Percentiles rank a stretch among this genome's conserved stretches.
phyloP scores from a whole-genome alignment of 2,797 vertebrate genomes.

The Anguilla marmorata region DNA sequence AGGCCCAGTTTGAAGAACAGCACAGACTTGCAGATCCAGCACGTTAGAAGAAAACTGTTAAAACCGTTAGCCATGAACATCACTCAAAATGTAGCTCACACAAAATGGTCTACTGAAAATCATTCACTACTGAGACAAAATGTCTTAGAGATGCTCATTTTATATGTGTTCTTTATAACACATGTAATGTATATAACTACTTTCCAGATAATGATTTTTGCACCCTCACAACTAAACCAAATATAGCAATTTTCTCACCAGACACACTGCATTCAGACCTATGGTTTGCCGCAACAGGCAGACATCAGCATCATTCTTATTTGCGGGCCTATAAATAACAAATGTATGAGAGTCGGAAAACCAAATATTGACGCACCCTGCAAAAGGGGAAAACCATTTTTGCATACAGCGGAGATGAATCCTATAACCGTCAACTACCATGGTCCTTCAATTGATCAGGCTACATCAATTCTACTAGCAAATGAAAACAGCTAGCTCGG shows the following conservation, averaged over 20 bases:
- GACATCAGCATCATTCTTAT: not conserved
- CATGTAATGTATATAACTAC: not conserved
- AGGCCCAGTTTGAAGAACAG: not conserved
- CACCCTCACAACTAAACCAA: not conserved
- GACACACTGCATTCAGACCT: not conserved
- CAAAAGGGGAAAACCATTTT: not conserved
- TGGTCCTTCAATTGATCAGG: not conserved
- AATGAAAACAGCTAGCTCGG: not conserved
- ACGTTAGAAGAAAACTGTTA: not conserved
- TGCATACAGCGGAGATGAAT: not conserved
- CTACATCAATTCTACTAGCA: not conserved
- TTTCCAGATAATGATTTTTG: not conserved
- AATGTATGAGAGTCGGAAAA: not conserved
- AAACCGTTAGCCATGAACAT: not conserved
- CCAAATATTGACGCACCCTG: not conserved
- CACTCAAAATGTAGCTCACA: not conserved
- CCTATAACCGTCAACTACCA: not conserved
- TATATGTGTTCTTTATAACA: not conserved
- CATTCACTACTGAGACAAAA: not conserved
- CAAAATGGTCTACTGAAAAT: not conserved
- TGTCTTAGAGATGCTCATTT: not conserved
- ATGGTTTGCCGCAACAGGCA: not conserved
- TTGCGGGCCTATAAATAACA: constrained; percentile 3
- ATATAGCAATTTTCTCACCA: not conserved
- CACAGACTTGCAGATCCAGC: not conserved